Conservation (phyloP, 2,797 vertebrate genomes). For the Acrossocheilus fasciatus region DNA sequence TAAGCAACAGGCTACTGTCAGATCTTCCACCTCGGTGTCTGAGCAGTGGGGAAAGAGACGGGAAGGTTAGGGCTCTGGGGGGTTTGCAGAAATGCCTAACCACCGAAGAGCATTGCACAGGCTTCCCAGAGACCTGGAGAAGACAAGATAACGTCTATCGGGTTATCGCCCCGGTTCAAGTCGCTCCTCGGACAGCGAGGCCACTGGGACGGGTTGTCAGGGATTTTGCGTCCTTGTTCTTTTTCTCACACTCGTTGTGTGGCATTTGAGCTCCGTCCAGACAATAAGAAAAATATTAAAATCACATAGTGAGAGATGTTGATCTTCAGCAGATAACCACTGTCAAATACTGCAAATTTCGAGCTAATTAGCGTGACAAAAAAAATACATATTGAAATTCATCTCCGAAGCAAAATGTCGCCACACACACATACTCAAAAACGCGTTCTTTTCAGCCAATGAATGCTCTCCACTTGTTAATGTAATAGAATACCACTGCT, state of each 20-base stretch:
- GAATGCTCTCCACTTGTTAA: conserved; percentile 64
- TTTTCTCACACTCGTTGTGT: neutral
- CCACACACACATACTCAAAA: neutral
- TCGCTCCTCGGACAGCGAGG: conserved; percentile 85
- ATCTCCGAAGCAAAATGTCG: conserved; percentile 11
- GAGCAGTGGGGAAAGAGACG: conserved; percentile 83
- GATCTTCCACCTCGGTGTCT: conserved; percentile 88
- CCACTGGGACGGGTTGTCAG: conserved; percentile 83
- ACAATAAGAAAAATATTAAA: neutral
- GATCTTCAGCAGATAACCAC: conserved; percentile 23
- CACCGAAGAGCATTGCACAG: conserved; percentile 93
- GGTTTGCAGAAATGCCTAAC: conserved; percentile 85
- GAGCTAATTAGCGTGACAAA: conserved; percentile 25
- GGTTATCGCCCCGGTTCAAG: conserved; percentile 97
- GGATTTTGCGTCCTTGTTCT: conserved; percentile 50
- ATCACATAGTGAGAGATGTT: conserved; percentile 5
- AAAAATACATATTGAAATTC: conserved; percentile 32
- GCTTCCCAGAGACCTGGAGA: conserved; percentile 87
- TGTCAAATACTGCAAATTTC: conserved; percentile 17
- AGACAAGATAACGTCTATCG: conserved; percentile 99
- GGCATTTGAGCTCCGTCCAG: conserved; percentile 6
- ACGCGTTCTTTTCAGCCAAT: conserved; percentile 30
- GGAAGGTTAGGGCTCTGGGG: conserved; percentile 97
- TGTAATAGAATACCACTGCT: conserved; percentile 67
- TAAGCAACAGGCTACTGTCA: conserved; percentile 99